A percentile compares a stretch with the other conserved stretches of the same genome.
Evolutionary conservation across 2,113 vertebrate species (phyloP).

Genomic region (Bos indicus): DNA sequence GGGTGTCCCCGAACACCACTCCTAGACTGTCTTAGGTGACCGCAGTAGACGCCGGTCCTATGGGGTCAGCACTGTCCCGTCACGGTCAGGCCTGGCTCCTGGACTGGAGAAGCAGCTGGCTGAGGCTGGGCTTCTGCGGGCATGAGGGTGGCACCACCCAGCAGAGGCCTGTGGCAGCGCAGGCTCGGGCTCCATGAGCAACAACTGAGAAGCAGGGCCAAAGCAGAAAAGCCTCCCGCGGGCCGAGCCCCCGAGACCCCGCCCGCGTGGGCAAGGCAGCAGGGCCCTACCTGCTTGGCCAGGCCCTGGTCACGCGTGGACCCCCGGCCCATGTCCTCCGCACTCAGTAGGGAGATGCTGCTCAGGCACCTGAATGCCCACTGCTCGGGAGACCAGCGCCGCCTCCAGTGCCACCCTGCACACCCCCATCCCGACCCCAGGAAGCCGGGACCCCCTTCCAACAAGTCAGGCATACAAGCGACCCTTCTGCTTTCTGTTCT

Average conservation of each 20-base stretch:
- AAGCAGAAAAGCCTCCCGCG: not conserved
- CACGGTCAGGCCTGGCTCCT: not conserved
- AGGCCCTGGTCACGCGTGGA: not conserved
- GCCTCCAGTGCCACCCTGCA: not conserved
- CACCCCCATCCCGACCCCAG: not conserved
- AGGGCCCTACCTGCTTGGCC: fast-evolving
- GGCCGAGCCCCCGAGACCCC: not conserved
- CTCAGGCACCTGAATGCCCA: not conserved
- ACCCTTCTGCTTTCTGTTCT: not conserved
- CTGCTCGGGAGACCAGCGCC: not conserved
- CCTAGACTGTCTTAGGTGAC: not conserved
- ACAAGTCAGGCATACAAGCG: constrained; percentile 47
- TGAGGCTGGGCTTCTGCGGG: not conserved
- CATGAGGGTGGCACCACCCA: not conserved
- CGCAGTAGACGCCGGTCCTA: not conserved
- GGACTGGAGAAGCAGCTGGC: not conserved
- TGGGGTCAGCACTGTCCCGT: not conserved
- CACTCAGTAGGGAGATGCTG: constrained; percentile 14
- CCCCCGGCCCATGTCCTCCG: fast-evolving
- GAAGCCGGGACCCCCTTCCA: constrained; percentile 61
- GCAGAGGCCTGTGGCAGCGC: not conserved
- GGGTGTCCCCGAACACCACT: not conserved
- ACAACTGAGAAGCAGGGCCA: not conserved
- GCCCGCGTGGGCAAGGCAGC: not conserved
- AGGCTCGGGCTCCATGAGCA: fast-evolving